These are phyloP conservation scores for Connochaetes taurinus DNA, from an alignment of 2,113 vertebrate species.

Conservation along the genomic window DNA sequence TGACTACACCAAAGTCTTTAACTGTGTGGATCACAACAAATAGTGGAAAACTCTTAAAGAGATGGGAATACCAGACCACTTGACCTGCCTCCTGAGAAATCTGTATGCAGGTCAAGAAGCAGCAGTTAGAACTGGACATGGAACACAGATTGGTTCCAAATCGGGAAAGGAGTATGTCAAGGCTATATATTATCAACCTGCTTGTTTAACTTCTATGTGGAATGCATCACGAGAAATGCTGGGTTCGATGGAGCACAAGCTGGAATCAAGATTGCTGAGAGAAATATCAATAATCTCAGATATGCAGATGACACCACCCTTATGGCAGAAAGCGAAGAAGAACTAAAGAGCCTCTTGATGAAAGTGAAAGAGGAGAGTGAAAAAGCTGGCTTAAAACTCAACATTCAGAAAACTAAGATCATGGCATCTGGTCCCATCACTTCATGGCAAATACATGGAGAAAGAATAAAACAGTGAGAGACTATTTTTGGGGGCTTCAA, in stretches of 20 bases:
- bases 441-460: background rate
- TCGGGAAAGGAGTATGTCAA: background rate
- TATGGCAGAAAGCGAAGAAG: background rate
- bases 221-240: background rate
- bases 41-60: background rate
- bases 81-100: background rate
- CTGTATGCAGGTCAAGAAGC: background rate
- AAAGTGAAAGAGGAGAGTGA: background rate
- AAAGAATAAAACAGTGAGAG: background rate
- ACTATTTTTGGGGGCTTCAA: background rate
- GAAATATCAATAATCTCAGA: background rate
- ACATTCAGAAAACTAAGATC: background rate
- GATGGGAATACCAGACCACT: background rate
- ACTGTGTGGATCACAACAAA: background rate
- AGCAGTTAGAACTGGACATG: background rate
- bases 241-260: rapidly evolving
- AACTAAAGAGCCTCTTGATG: background rate
- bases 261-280: background rate
- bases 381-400: background rate
- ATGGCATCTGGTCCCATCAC: background rate
- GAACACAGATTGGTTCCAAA: background rate
- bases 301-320: background rate
- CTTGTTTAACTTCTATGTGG: background rate
- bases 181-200: background rate
- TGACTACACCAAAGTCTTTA: background rate